phyloP scores from a whole-genome alignment of 2,797 vertebrate species.

The Scleropages formosus region DNA sequence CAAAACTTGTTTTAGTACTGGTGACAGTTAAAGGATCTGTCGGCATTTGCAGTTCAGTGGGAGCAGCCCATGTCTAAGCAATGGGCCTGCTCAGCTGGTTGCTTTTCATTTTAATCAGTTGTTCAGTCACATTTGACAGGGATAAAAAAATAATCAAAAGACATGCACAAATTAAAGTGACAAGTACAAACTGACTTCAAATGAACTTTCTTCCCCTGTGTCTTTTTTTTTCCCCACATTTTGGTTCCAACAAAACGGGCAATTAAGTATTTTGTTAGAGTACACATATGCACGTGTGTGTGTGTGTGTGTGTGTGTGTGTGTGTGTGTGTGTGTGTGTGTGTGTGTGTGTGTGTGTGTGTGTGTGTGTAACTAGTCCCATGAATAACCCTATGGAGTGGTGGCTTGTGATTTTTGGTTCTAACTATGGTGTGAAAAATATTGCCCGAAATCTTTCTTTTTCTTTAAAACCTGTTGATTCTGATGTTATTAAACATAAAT shows the following conservation, averaged over 20 bases:
- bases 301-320: too few species aligned
- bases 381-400: too few species aligned
- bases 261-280: slow-evolving; percentile 19
- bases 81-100: neutral
- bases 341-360: too few species aligned
- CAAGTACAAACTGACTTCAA: slow-evolving; percentile 4
- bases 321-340: too few species aligned
- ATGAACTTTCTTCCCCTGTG: slow-evolving; percentile 1
- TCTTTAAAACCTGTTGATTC: too few species aligned
- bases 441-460: too few species aligned
- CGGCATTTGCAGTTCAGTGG: neutral
- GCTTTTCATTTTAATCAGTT: slow-evolving; percentile 24
- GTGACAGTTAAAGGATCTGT: neutral
- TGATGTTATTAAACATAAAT: too few species aligned
- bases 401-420: too few species aligned
- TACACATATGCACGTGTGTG: neutral
- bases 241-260: slow-evolving; percentile 11
- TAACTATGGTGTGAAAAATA: too few species aligned
- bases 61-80: slow-evolving; percentile 9
- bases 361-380: too few species aligned
- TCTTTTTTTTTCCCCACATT: neutral
- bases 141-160: slow-evolving; percentile 28
- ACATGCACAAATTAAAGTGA: slow-evolving; percentile 23
- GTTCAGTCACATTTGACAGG: slow-evolving; percentile 15
- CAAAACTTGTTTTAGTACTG: neutral